Evolutionary conservation across 1,140 invertebrate genomes (phyloP).

Genomic region (Rhagoletis zephyria): DNA sequence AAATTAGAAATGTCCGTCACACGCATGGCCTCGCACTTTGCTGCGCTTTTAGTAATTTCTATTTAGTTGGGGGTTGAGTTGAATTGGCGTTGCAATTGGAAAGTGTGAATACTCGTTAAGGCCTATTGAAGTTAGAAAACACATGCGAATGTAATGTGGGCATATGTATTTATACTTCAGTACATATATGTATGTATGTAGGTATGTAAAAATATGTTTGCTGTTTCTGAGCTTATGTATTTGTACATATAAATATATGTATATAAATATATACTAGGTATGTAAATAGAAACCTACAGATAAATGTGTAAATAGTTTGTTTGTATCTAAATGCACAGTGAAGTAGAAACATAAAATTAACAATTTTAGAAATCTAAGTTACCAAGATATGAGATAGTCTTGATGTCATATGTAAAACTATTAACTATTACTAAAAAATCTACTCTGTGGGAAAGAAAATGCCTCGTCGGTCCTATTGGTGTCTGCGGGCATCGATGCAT

Average conservation of each 20-base stretch:
- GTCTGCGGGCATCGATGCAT: no score
- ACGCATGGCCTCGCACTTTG: slow-evolving; percentile 58
- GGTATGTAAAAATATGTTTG: no score
- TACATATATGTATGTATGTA: neutral
- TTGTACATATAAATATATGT: neutral
- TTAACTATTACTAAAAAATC: no score
- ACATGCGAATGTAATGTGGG: neutral
- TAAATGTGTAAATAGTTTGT: neutral
- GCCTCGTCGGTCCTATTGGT: no score
- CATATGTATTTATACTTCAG: neutral
- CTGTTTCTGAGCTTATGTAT: neutral
- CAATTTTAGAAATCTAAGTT: neutral
- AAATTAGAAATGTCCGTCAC: slow-evolving; percentile 73
- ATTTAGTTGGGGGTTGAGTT: neutral
- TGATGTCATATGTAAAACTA: no score
- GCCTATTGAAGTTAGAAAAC: neutral
- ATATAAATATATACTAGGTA: neutral
- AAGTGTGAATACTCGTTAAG: slow-evolving; percentile 47
- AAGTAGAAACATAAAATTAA: neutral
- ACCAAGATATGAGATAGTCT: no score
- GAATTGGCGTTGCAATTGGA: neutral
- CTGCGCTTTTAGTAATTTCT: neutral
- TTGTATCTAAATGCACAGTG: neutral
- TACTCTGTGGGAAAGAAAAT: no score
- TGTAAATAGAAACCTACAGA: neutral